Conservation (phyloP, 1,140 invertebrate species). For the Arion vulgaris region DNA sequence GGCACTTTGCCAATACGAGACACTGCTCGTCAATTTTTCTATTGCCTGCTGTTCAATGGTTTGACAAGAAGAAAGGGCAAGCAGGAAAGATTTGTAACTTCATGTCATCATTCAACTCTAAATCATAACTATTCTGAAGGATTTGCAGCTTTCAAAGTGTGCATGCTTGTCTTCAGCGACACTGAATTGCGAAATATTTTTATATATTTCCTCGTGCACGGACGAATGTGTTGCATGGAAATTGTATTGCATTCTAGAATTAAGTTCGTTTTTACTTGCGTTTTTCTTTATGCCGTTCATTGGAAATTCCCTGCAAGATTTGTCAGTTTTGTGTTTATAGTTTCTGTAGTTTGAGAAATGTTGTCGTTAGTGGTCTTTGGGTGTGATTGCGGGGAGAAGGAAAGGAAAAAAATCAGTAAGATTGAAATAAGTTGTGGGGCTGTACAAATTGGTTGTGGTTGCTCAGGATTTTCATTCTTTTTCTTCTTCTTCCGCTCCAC, state of each 20-base stretch:
- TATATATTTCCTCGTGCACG: not conserved
- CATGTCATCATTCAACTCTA: not conserved
- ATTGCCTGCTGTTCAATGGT: not conserved
- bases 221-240: not conserved
- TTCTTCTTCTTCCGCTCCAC: too few species aligned
- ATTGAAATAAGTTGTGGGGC: too few species aligned
- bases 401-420: too few species aligned
- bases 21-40: not conserved
- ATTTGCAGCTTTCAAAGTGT: not conserved
- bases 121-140: constrained; percentile 8
- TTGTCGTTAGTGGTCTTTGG: not conserved
- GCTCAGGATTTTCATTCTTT: too few species aligned
- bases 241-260: not conserved
- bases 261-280: not conserved
- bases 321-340: too few species aligned
- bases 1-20: not conserved
- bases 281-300: not conserved
- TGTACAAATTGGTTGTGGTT: too few species aligned
- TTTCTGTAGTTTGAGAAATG: not conserved
- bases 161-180: not conserved
- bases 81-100: constrained; percentile 9
- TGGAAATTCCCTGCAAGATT: not conserved
- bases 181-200: not conserved
- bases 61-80: not conserved
- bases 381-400: not conserved